Evolutionary conservation across 1,140 invertebrate genomes (phyloP), one percentile per base, ranked within the genome.

Genomic region (Littorina saxatilis): DNA sequence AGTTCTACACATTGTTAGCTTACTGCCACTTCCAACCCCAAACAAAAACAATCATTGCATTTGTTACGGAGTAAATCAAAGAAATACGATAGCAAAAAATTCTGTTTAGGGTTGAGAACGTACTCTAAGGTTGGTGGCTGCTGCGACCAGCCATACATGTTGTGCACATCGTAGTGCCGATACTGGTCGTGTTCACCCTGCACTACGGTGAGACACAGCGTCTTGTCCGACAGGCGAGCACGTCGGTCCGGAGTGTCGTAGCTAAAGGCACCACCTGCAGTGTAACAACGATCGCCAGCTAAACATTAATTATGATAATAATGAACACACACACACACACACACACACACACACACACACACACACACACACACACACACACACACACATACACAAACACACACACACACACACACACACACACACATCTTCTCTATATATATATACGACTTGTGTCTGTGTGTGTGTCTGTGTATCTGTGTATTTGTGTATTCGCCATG

Each of bases 111-210:
- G n/a, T n/a, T n/a, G n/a, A n/a, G n/a, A n/a, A n/a, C n/a, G n/a
- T n/a, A n/a, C n/a, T n/a, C n/a, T n/a, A n/a, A n/a, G n/a, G n/a
- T n/a, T n/a, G n/a, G n/a, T n/a, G n/a, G n/a, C n/a, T n/a, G n/a
- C n/a, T 90, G 87, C 58, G 87, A 89, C 90, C 89, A 90, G 11
- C 91, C 91, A n/a, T 90, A 92, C 70, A 92, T 68, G 84, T 87
- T 92, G 80, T 92, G 91, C 9, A 91, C 88, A 66, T 90, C 86
- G 52, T 91, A 89, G 58, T 91, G 91, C 1, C 75, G 43, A 27
- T 85, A 83, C 32, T 88, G 50, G 32, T 84, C 84, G 15, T 76
- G 78, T 11, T 86, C 61, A 0, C 88, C 87, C 55, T 90, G 89
- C 52, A 75, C 66, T 29, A 80, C 73, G 20, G 80, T 78, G 87